Evolutionary conservation across 2,113 vertebrate species (phyloP), one percentile per base, ranked within the genome.

Genomic region (Gobio gobio): DNA sequence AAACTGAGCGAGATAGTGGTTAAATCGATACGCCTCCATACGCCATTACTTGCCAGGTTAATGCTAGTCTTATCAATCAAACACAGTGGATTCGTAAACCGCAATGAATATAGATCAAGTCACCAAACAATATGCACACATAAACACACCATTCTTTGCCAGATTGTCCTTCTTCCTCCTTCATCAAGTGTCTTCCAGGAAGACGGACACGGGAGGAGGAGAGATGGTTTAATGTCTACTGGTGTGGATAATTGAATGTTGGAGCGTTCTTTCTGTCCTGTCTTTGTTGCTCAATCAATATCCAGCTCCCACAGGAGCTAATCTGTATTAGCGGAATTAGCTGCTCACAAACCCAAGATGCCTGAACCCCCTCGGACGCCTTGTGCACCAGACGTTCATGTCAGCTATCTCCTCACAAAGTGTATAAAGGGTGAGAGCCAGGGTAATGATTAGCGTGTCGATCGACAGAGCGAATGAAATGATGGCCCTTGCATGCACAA

Each of bases 311-410:
- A 86, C 86, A 89, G 90, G 93, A 92, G 92, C 93, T 95, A 94
- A 95, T 95, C 94, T 94, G 92, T 94, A 95, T 95, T 94, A 95
- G 93, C 91, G 89, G 93, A 94, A 95, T 94, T 94, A 95, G 93
- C 92, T 88, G 87, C 90, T 87, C 91, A 92, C 91, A 92, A 94
- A 94, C 93, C 93, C 89, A 90, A 70, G 93, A 94, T 89, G 92
- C 93, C 92, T 91, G 90, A 90, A 89, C 77, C 88, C 18, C 80
- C 68, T 80, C n/a, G 70, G 77, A 73, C 7, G 22, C 8, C 78
- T 72, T 78, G 58, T 87, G 77, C 85, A 72, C 20, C 54, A 43
- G 24, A 75, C 70, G 78, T 29, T 43, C 66, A 68, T 56, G 75
- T 83, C 74, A 40, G 73, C 49, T 82, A 68, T 85, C 70, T 85